A percentile compares a stretch with the other conserved stretches of the same genome.
phyloP scores from a whole-genome alignment of 1,140 invertebrate species.

The Anagrus nilaparvatae region DNA sequence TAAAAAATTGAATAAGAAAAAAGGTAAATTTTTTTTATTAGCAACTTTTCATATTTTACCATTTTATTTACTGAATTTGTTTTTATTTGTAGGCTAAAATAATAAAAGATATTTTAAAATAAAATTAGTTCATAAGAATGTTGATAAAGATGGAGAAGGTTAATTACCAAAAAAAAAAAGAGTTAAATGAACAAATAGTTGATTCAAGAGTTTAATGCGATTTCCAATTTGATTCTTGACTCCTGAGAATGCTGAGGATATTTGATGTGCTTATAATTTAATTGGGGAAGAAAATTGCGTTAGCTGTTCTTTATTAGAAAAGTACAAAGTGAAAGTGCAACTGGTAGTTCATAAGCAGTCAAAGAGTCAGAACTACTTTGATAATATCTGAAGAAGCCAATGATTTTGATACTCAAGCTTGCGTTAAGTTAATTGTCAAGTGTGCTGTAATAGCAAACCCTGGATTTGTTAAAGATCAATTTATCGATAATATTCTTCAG shows the following conservation, averaged over 20 bases:
- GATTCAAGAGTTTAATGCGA: no score
- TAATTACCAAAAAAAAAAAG: slow-evolving; percentile 34
- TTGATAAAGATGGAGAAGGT: slow-evolving; percentile 68
- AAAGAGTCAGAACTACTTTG: slow-evolving; percentile 79
- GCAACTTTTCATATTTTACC: no score
- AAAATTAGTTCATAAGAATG: slow-evolving; percentile 60
- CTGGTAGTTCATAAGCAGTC: slow-evolving; percentile 89
- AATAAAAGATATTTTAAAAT: no score
- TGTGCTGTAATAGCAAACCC: slow-evolving; percentile 93
- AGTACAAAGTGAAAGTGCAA: slow-evolving; percentile 82
- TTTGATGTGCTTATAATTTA: slow-evolving; percentile 99
- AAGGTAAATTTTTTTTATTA: no score
- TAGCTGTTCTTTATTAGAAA: slow-evolving; percentile 63
- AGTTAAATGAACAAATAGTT: no score
- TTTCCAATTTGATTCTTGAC: slow-evolving; percentile 46
- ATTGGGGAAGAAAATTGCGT: slow-evolving; percentile 83
- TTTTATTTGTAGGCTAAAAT: no score
- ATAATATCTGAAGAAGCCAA: slow-evolving; percentile 87
- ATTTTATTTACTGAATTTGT: no score
- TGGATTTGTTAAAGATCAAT: slow-evolving; percentile 99
- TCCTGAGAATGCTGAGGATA: slow-evolving; percentile 95
- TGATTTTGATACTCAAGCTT: slow-evolving; percentile 95
- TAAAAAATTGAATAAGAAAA: no score
- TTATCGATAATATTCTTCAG: slow-evolving; percentile 88
- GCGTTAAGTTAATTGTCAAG: slow-evolving; percentile 87